phyloP scores from a whole-genome alignment of 2,888 invertebrate species.

The Macrostomum cliftonense region DNA sequence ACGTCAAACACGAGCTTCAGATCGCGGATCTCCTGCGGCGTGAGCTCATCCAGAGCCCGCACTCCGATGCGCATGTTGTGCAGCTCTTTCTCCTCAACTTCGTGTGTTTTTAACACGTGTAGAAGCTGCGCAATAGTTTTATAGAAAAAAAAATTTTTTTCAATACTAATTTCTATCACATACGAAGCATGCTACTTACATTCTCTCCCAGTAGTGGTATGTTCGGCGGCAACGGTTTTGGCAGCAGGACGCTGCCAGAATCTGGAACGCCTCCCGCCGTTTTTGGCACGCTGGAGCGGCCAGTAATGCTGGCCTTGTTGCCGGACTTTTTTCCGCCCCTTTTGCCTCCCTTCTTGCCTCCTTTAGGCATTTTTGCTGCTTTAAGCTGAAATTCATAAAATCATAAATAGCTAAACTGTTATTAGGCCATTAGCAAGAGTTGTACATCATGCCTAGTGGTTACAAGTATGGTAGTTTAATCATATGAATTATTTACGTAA shows the following conservation, averaged over 20 bases:
- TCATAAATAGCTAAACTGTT: too few relatives aligned
- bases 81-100: constrained; percentile 30
- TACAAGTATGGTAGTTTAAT: too few relatives aligned
- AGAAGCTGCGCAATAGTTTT: constrained; percentile 21
- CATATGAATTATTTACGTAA: too few relatives aligned
- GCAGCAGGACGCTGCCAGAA: not conserved
- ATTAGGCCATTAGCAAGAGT: too few relatives aligned
- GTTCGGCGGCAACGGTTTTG: not conserved
- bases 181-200: not conserved
- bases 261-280: not conserved
- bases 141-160: not conserved
- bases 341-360: not conserved
- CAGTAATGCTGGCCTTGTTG: not conserved
- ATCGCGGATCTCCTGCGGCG: constrained; percentile 33
- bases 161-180: too few relatives aligned
- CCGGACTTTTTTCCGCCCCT: not conserved
- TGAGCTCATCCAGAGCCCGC: constrained; percentile 27
- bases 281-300: not conserved
- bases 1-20: constrained; percentile 30
- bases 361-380: too few relatives aligned
- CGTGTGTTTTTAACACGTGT: constrained; percentile 24
- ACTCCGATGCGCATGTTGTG: constrained; percentile 29
- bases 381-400: too few relatives aligned
- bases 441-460: too few relatives aligned
- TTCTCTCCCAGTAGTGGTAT: not conserved